Conservation (phyloP, 2,888 invertebrate species). For the Ischnura elegans region DNA sequence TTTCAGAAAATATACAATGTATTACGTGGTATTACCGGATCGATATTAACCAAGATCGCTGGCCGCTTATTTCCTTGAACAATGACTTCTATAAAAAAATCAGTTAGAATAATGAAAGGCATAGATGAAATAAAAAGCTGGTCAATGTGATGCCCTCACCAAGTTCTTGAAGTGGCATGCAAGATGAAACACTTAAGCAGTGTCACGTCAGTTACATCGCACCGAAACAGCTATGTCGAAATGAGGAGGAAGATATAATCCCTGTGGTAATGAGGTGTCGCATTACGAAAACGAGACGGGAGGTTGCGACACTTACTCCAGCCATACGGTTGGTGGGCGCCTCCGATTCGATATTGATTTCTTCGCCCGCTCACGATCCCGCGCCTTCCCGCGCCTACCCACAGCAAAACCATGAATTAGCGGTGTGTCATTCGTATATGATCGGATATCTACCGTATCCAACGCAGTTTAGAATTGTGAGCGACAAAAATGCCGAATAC, state of each 20-base stretch:
- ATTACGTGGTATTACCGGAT: too few relatives aligned
- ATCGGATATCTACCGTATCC: not conserved
- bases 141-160: too few relatives aligned
- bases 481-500: too few relatives aligned
- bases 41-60: too few relatives aligned
- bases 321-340: not conserved
- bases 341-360: conserved; percentile 18
- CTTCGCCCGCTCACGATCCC: not conserved
- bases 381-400: not conserved
- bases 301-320: not conserved
- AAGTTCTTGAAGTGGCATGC: too few relatives aligned
- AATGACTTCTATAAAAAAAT: too few relatives aligned
- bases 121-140: too few relatives aligned
- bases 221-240: not conserved
- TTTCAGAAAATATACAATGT: too few relatives aligned
- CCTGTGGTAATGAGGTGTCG: conserved; percentile 18
- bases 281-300: not conserved
- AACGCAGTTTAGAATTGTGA: not conserved
- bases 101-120: too few relatives aligned
- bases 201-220: not conserved
- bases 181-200: too few relatives aligned
- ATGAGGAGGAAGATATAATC: not conserved
- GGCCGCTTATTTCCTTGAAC: too few relatives aligned
- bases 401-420: not conserved
- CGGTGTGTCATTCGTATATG: not conserved